Evolutionary conservation across 2,797 vertebrate genomes (phyloP), one percentile per base, ranked within the genome.

Genomic region (Loriculus beryllinus): DNA sequence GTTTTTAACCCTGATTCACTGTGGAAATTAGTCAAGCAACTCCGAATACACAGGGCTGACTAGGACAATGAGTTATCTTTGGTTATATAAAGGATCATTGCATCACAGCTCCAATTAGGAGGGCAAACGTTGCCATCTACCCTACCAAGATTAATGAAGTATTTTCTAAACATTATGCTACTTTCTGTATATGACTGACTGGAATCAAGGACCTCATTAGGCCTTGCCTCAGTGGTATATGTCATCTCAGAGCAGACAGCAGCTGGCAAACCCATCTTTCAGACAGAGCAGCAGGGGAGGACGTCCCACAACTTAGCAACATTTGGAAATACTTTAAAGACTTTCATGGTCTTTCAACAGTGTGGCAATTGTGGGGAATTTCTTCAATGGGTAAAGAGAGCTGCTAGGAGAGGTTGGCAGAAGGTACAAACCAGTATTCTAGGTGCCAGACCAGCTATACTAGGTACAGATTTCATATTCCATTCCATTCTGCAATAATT

Each of bases 91-190:
- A 82, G 57, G 42, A 65, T 81, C 68, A 62, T 91, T 77, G 77
- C 57, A 89, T n/a, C 81, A 93, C 72, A 62, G 62, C 49, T 89
- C 42, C 67, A 87, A 89, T 93, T 82, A 94, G 45, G n/a, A 94
- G 70, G 79, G 54, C 43, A 94, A 85, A 91, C 0, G 4, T 23
- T 89, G 88, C 63, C 48, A 88, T 37, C 48, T 26, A 75, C 31
- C 12, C 67, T 79, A 64, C 33, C 83, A 79, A 82, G 47, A 91
- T 33, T 57, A 83, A 91, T 33, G 14, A 90, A 91, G 10, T 51
- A 65, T 75, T 86, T 93, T 71, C 72, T 72, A 88, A 87, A 72
- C 29, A 48, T 75, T 54, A 23, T 43, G 40, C 40, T 83, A 19
- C 57, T 64, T 68, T 86, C 57, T 40, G 2, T 26, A 40, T 33